Conservation (phyloP, 2,113 vertebrate species). For the Pycnonotus jocosus region DNA sequence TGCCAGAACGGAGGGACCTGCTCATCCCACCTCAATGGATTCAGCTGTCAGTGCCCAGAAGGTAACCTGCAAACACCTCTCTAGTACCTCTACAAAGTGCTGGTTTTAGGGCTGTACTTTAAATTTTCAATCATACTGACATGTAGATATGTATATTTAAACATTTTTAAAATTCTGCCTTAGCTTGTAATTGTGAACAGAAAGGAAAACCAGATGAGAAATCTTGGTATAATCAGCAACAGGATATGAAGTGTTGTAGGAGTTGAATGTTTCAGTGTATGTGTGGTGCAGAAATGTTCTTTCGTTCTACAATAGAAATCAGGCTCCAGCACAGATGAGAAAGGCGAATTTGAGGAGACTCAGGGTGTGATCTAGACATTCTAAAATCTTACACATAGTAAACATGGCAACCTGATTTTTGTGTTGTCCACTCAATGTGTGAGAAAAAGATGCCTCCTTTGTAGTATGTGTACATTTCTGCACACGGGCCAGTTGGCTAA, state of each 20-base stretch:
- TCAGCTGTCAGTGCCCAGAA: constrained; percentile 88
- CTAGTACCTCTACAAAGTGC: background rate
- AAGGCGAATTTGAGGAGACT: background rate
- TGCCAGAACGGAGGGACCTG: constrained; percentile 92
- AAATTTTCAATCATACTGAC: background rate
- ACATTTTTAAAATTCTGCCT: background rate
- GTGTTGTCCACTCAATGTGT: background rate
- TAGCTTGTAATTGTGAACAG: background rate
- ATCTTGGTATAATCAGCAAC: background rate
- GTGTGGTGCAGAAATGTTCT: background rate
- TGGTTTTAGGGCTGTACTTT: background rate
- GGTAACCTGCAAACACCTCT: constrained; percentile 66
- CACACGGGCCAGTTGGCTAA: background rate
- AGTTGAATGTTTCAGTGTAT: background rate
- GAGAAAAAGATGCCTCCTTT: background rate
- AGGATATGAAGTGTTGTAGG: background rate
- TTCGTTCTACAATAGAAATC: background rate
- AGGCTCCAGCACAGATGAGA: background rate
- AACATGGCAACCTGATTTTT: background rate
- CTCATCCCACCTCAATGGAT: constrained; percentile 78
- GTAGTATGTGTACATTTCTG: background rate
- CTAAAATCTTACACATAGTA: too few relatives aligned
- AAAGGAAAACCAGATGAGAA: background rate
- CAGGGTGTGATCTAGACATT: background rate
- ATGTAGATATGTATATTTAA: background rate